Percentiles rank a stretch among this genome's conserved stretches.
Evolutionary conservation across 1,140 invertebrate species (phyloP).

Genomic region (Myzus persicae): DNA sequence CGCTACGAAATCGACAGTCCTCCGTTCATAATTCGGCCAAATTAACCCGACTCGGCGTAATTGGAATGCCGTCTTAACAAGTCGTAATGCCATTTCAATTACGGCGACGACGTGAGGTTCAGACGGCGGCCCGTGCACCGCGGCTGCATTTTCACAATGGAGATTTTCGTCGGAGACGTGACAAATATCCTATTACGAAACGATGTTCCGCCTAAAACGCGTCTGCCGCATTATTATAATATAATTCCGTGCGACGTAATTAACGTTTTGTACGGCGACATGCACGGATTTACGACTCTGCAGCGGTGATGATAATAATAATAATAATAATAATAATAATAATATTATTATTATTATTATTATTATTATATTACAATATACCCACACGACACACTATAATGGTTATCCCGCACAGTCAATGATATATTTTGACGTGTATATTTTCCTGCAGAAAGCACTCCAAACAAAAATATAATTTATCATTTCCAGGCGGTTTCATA

Average conservation of each 20-base stretch:
- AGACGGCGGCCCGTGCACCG: neutral
- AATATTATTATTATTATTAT: no score
- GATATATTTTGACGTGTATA: neutral
- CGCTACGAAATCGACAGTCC: neutral
- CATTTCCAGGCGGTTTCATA: neutral
- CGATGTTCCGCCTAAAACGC: neutral
- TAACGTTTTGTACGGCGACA: neutral
- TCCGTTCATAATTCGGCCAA: slow-evolving; percentile 11
- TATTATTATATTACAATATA: neutral
- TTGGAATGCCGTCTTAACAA: neutral
- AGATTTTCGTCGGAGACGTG: slow-evolving; percentile 12
- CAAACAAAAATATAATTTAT: neutral
- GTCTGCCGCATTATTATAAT: neutral
- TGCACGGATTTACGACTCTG: neutral
- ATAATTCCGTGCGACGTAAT: neutral
- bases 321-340: no score
- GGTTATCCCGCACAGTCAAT: neutral
- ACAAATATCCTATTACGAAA: neutral
- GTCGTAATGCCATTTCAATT: slow-evolving; percentile 29
- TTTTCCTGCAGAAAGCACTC: neutral
- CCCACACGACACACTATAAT: neutral
- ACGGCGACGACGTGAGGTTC: slow-evolving; percentile 13
- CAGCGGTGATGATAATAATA: neutral
- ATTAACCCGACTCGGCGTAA: neutral
- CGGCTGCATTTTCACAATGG: neutral